phyloP scores from a whole-genome alignment of 2,888 invertebrate genomes.

The Omphaloscelis lunosa region DNA sequence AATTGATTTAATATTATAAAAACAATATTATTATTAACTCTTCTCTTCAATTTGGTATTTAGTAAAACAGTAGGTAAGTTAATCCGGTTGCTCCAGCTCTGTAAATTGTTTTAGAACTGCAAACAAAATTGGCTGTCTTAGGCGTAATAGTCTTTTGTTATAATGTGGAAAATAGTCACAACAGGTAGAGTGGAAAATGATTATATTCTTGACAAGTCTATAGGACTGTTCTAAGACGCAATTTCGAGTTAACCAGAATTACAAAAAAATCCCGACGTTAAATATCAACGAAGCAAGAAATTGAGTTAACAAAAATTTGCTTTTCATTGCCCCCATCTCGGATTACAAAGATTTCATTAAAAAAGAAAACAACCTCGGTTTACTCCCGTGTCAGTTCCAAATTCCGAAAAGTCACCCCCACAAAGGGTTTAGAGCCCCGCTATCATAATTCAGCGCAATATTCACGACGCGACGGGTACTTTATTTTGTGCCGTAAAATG shows the following conservation, averaged over 20 bases:
- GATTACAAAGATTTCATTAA: conserved; percentile 27
- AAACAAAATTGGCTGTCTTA: not conserved
- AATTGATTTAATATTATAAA: too few species aligned
- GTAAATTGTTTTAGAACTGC: not conserved
- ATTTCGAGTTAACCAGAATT: too few species aligned
- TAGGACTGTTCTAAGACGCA: too few species aligned
- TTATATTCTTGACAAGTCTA: not conserved
- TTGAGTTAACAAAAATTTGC: conserved; percentile 1
- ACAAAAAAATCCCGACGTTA: not conserved
- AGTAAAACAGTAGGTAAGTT: too few species aligned
- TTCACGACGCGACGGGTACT: conserved; percentile 46
- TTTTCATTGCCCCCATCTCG: not conserved
- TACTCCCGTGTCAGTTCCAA: conserved; percentile 26
- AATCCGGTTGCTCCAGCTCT: not conserved
- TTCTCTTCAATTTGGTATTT: too few species aligned
- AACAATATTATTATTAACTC: too few species aligned
- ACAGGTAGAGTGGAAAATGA: not conserved
- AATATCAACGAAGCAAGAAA: conserved; percentile 5
- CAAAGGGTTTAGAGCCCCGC: conserved; percentile 43
- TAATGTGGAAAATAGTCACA: not conserved
- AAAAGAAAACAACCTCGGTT: conserved; percentile 29
- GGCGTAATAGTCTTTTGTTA: not conserved
- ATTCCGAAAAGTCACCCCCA: conserved; percentile 24
- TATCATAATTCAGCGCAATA: conserved; percentile 48
- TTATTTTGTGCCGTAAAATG: conserved; percentile 51